Conservation (phyloP, 2,888 invertebrate genomes). For the Mellilla xanthometata region DNA sequence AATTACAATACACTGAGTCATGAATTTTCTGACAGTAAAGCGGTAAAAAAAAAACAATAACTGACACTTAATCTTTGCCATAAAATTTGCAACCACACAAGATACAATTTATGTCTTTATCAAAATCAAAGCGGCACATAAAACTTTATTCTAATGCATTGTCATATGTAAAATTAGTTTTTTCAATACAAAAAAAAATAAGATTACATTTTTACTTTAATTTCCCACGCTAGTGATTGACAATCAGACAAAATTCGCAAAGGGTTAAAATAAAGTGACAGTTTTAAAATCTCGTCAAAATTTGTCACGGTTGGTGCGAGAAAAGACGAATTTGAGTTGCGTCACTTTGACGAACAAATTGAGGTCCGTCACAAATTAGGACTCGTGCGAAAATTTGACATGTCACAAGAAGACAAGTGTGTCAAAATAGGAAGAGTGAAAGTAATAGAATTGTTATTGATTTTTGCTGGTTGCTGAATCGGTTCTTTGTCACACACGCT, state of each 20-base stretch:
- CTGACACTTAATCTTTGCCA: conserved; percentile 30
- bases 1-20: conserved; percentile 37
- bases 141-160: no score
- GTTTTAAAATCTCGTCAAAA: conserved; percentile 71
- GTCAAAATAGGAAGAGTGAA: conserved; percentile 24
- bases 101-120: conserved; percentile 26
- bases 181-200: neutral
- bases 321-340: conserved; percentile 57
- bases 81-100: conserved; percentile 26
- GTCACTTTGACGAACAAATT: conserved; percentile 70
- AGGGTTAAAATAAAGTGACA: conserved; percentile 67
- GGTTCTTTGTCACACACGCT: no score
- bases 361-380: conserved; percentile 65
- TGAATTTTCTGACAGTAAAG: conserved; percentile 23
- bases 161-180: no score
- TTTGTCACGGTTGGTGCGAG: conserved; percentile 64
- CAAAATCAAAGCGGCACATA: neutral
- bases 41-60: conserved; percentile 11
- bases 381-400: conserved; percentile 65
- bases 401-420: conserved; percentile 19
- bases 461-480: conserved; percentile 20
- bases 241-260: conserved; percentile 43
- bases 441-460: conserved; percentile 25
- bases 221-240: conserved; percentile 54
- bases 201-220: neutral